Evolutionary conservation across 2,797 vertebrate species (phyloP).

Genomic region (Helarctos malayanus): DNA sequence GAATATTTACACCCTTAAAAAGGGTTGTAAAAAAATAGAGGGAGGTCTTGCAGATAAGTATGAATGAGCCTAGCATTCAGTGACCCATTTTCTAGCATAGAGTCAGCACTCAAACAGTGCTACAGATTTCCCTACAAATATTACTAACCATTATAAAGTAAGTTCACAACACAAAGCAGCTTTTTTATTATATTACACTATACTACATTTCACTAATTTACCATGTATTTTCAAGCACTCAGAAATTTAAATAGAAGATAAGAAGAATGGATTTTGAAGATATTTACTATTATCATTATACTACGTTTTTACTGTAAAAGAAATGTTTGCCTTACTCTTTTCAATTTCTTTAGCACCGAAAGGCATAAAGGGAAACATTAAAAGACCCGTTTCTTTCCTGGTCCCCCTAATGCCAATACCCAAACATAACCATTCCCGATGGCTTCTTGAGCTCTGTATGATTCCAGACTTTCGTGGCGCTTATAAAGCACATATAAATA

Average conservation of each 20-base stretch:
- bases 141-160: not conserved
- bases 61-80: conserved; percentile 24
- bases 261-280: conserved; percentile 6
- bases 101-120: conserved; percentile 34
- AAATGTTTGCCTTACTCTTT: conserved; percentile 37
- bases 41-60: not conserved
- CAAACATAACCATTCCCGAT: conserved; percentile 20
- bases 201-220: not conserved
- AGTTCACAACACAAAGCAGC: not conserved
- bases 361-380: conserved; percentile 41
- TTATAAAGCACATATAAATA: conserved; percentile 16
- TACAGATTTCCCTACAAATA: not conserved
- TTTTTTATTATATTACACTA: conserved; percentile 45
- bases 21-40: not conserved
- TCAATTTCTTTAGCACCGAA: conserved; percentile 40
- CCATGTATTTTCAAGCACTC: conserved; percentile 6
- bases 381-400: conserved; percentile 32
- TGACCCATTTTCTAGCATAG: not conserved
- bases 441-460: not conserved
- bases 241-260: conserved; percentile 43
- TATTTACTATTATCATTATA: not conserved
- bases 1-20: conserved; percentile 47
- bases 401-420: not conserved
- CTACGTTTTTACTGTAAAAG: conserved; percentile 46
- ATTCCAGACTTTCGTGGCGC: not conserved